phyloP scores from a whole-genome alignment of 2,888 invertebrate species.

The Colostygia pectinataria region DNA sequence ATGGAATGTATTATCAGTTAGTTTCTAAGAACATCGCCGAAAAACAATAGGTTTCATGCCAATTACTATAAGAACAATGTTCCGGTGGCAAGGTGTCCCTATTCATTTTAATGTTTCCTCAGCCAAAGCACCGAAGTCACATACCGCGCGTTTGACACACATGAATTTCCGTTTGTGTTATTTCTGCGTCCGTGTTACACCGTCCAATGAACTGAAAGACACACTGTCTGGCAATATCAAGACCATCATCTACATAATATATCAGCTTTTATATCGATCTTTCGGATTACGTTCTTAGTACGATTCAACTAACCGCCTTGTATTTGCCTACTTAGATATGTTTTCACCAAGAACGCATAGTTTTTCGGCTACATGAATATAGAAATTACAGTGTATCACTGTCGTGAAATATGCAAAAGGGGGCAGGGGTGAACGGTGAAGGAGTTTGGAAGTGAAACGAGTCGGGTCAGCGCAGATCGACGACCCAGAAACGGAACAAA shows the following conservation, averaged over 20 bases:
- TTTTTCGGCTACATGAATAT: too few relatives aligned
- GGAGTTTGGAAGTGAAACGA: constrained; percentile 44
- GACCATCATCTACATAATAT: constrained; percentile 14
- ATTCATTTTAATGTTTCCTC: constrained; percentile 31
- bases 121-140: constrained; percentile 12
- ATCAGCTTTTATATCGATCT: too few relatives aligned
- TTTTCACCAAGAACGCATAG: too few relatives aligned
- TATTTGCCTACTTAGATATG: too few relatives aligned
- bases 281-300: too few relatives aligned
- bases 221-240: constrained; percentile 48
- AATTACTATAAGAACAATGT: constrained; percentile 11
- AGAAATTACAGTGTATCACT: constrained; percentile 3
- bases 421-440: constrained; percentile 31
- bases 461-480: constrained; percentile 68
- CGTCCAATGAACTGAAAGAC: constrained; percentile 65
- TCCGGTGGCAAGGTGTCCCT: constrained; percentile 14
- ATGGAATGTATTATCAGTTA: too few relatives aligned
- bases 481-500: constrained; percentile 66
- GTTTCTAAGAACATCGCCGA: neutral
- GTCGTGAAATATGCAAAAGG: constrained; percentile 19
- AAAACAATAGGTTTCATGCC: constrained; percentile 16
- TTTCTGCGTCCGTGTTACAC: constrained; percentile 50
- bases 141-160: constrained; percentile 49
- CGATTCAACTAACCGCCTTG: too few relatives aligned
- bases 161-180: constrained; percentile 57